A percentile compares a stretch with the other conserved stretches of the same genome.
These are phyloP conservation scores for Pseudoips prasinana DNA, from an alignment of 2,888 invertebrate species.

Conservation along the genomic window DNA sequence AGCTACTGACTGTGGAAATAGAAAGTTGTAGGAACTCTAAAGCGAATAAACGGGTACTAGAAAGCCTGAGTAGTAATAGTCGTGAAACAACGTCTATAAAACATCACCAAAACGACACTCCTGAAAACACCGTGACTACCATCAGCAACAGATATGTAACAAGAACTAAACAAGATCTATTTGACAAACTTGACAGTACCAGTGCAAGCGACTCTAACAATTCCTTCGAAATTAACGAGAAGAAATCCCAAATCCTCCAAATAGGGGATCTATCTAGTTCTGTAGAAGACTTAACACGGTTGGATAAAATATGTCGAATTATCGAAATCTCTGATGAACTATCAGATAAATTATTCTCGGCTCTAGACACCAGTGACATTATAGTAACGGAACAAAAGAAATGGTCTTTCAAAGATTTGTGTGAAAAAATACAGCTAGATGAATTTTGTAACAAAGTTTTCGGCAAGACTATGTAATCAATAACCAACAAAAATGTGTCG, in stretches of 20 bases:
- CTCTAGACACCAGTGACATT: conserved; percentile 35
- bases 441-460: conserved; percentile 69
- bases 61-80: conserved; percentile 11
- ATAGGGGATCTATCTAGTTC: conserved; percentile 64
- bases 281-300: conserved; percentile 58
- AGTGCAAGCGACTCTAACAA: conserved; percentile 62
- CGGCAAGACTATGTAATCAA: conserved; percentile 34
- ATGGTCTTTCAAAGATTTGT: conserved; percentile 74
- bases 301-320: conserved; percentile 71
- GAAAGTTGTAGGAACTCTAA: conserved; percentile 8
- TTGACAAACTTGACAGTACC: conserved; percentile 67
- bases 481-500: conserved; percentile 4
- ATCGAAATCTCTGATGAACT: conserved; percentile 76
- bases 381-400: conserved; percentile 30
- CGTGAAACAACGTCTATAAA: no score
- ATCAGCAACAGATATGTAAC: conserved; percentile 31
- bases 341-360: conserved; percentile 62
- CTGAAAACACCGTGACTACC: conserved; percentile 30
- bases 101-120: conserved; percentile 9
- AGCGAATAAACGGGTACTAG: conserved; percentile 19
- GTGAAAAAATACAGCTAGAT: conserved; percentile 65
- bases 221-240: conserved; percentile 59
- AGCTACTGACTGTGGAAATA: conserved; percentile 1
- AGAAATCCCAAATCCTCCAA: conserved; percentile 62
- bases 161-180: conserved; percentile 50